Evolutionary conservation across 2,113 vertebrate genomes (phyloP).

Genomic region (Crotalus helleri): DNA sequence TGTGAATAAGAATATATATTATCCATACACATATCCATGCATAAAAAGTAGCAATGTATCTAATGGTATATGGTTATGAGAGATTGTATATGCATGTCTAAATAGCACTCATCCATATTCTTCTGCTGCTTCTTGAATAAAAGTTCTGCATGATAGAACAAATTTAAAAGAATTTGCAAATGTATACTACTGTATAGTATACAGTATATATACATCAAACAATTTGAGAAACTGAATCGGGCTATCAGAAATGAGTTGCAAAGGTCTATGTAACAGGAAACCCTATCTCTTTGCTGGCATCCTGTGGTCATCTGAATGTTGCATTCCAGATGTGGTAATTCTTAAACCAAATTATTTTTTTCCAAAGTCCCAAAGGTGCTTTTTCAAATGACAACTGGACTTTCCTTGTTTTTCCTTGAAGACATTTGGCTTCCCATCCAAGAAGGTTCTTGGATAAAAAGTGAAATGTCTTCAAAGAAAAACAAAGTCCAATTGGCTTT

Average conservation of each 20-base stretch:
- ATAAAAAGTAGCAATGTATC: background rate
- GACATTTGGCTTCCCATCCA: too few relatives aligned
- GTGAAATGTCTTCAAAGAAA: background rate
- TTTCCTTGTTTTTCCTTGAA: too few relatives aligned
- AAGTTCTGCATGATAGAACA: background rate
- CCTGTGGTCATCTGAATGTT: background rate
- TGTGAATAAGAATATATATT: background rate
- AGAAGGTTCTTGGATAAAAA: background rate
- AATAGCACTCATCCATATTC: background rate
- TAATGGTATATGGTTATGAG: background rate
- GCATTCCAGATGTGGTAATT: background rate
- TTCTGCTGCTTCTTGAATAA: background rate
- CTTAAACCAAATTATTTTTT: background rate
- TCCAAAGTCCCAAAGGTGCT: background rate
- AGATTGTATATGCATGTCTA: background rate
- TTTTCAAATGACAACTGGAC: background rate
- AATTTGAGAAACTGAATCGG: background rate
- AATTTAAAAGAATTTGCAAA: background rate
- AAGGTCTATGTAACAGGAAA: background rate
- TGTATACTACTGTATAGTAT: background rate
- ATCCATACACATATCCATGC: background rate
- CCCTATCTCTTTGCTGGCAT: background rate
- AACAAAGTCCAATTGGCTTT: background rate
- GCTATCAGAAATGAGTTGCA: background rate
- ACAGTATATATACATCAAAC: too few relatives aligned